Conservation (phyloP, 2,888 invertebrate species). For the Drosophila mulleri region DNA sequence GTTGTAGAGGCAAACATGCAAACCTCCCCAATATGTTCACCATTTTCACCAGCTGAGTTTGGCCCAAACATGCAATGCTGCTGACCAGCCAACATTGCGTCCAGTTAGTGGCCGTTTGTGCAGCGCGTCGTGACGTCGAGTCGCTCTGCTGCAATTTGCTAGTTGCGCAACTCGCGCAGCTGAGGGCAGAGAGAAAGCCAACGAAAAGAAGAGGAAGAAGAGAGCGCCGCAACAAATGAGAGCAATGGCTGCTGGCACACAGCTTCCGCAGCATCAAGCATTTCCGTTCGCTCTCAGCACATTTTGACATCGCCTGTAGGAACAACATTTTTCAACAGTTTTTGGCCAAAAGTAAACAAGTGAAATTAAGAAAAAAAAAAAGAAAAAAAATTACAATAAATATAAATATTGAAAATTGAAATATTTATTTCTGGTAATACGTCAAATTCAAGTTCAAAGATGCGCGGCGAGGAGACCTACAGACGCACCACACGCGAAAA, state of each 20-base stretch:
- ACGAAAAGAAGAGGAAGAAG: background rate
- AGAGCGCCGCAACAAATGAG: constrained; percentile 4
- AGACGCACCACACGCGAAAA: constrained; percentile 85
- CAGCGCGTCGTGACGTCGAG: constrained; percentile 45
- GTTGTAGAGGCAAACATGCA: background rate
- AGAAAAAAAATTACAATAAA: background rate
- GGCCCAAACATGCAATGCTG: constrained; percentile 29
- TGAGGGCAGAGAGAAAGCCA: constrained; percentile 23
- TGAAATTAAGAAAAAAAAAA: constrained; percentile 29
- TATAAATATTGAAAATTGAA: constrained; percentile 11
- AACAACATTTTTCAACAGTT: constrained; percentile 34
- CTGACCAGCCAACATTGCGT: constrained; percentile 41
- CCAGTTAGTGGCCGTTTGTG: constrained; percentile 67
- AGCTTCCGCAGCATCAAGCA: constrained; percentile 51
- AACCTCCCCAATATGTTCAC: constrained; percentile 29
- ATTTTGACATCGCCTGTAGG: constrained; percentile 53
- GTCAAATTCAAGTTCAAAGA: constrained; percentile 51
- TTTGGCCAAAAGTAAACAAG: constrained; percentile 63
- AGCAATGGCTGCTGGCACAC: constrained; percentile 19
- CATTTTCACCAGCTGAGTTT: constrained; percentile 42
- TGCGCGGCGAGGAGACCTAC: constrained; percentile 84
- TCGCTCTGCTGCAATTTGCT: constrained; percentile 42
- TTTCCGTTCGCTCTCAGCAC: constrained; percentile 45
- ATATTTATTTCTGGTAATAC: constrained; percentile 21
- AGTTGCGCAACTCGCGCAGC: constrained; percentile 66